A percentile compares a stretch with the other conserved stretches of the same genome.
Conservation (phyloP, 2,888 invertebrate species). For the Thereva unica region DNA sequence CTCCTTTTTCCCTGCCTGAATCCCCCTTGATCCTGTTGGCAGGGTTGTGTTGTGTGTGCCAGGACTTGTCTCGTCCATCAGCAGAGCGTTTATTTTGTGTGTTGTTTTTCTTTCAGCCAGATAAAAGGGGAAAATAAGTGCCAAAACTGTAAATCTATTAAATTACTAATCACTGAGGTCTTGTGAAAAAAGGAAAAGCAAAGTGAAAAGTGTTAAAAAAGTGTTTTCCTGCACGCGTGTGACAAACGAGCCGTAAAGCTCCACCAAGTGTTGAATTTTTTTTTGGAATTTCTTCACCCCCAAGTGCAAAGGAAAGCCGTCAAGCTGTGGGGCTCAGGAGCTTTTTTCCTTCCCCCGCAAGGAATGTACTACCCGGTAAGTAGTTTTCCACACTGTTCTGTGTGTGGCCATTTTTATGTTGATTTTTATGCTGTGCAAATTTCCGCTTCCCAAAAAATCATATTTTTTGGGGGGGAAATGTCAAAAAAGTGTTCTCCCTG, state of each 20-base stretch:
- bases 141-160: too few relatives aligned
- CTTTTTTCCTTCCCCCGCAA: constrained; percentile 94
- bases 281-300: constrained; percentile 26
- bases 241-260: neutral
- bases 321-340: constrained; percentile 97
- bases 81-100: too few relatives aligned
- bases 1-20: too few relatives aligned
- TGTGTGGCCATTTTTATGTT: neutral
- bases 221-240: neutral
- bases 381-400: constrained; percentile 47
- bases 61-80: too few relatives aligned
- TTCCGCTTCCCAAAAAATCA: neutral
- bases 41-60: too few relatives aligned
- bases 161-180: too few relatives aligned
- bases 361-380: constrained; percentile 97
- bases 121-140: too few relatives aligned
- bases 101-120: too few relatives aligned
- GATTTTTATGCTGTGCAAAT: constrained; percentile 3
- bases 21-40: too few relatives aligned
- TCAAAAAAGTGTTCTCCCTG: constrained; percentile 22
- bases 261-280: constrained; percentile 7
- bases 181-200: too few relatives aligned
- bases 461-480: constrained; percentile 3
- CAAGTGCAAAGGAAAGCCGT: constrained; percentile 64
- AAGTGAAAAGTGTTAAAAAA: too few relatives aligned